These are phyloP conservation scores for Bubo scandiacus DNA, from an alignment of 2,113 vertebrate species.

Conservation along the genomic window DNA sequence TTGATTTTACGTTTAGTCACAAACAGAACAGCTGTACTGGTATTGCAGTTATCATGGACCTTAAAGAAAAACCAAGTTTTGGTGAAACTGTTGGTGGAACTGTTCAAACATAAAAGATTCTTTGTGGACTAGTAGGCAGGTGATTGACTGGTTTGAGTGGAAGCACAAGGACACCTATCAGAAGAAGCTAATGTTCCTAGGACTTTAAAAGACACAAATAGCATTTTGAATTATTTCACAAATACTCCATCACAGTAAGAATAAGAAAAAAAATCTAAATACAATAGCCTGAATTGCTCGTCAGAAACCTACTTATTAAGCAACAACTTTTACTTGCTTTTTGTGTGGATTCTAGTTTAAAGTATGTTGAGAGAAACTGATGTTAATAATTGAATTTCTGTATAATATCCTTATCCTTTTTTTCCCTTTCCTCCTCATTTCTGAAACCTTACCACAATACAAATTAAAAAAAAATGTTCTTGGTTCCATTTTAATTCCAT, in stretches of 20 bases:
- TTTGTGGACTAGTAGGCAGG: slow-evolving; percentile 33
- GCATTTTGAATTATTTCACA: slow-evolving; percentile 51
- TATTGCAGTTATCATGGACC: slow-evolving; percentile 17
- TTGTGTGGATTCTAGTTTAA: not conserved
- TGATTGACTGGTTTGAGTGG: slow-evolving; percentile 52
- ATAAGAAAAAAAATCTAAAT: not conserved
- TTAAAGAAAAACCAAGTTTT: slow-evolving; percentile 56
- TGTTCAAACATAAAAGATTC: slow-evolving; percentile 29
- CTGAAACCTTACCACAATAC: not conserved
- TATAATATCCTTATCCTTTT: not conserved
- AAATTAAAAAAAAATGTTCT: not conserved
- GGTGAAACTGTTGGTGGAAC: not conserved
- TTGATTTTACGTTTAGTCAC: not conserved
- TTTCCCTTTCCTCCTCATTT: not conserved
- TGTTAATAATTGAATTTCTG: not conserved
- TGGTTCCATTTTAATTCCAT: not conserved
- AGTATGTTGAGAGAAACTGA: not conserved
- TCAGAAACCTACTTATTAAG: not conserved
- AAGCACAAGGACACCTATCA: slow-evolving; percentile 8
- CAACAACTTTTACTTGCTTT: not conserved
- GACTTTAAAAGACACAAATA: slow-evolving; percentile 59
- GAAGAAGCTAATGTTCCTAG: slow-evolving; percentile 55
- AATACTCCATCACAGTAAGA: slow-evolving; percentile 4
- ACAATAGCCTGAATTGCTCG: not conserved
- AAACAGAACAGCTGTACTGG: slow-evolving; percentile 49